Percentiles rank a stretch among this genome's conserved stretches.
Conservation (phyloP, 1,140 invertebrate genomes). For the Daktulosphaira vitifoliae region DNA sequence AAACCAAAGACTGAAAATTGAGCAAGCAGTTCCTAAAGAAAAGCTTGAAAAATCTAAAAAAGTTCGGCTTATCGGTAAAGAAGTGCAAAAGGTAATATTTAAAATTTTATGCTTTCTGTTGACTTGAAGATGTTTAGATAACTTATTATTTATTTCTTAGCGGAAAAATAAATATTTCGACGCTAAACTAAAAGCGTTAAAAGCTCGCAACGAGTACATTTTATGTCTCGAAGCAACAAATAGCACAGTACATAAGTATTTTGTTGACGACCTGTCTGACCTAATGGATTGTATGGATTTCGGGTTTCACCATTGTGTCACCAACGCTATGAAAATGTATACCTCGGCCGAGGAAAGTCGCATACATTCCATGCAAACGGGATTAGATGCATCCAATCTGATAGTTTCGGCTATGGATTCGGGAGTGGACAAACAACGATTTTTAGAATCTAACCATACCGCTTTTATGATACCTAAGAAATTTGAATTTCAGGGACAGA, state of each 20-base stretch:
- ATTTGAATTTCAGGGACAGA: slow-evolving; percentile 77
- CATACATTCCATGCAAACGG: slow-evolving; percentile 60
- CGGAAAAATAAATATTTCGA: slow-evolving; percentile 81
- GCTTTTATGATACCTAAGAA: slow-evolving; percentile 90
- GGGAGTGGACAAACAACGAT: slow-evolving; percentile 78
- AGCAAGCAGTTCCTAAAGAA: slow-evolving; percentile 58
- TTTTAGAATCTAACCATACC: slow-evolving; percentile 77
- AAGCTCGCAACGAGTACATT: slow-evolving; percentile 91
- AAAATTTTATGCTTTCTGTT: slow-evolving; percentile 5
- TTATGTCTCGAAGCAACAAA: slow-evolving; percentile 90
- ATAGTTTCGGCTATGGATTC: slow-evolving; percentile 75
- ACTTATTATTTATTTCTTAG: slow-evolving; percentile 48
- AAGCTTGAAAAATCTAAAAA: slow-evolving; percentile 74
- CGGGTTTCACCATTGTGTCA: slow-evolving; percentile 78
- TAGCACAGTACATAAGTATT: slow-evolving; percentile 92
- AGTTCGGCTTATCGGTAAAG: slow-evolving; percentile 81
- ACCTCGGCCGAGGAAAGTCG: slow-evolving; percentile 70
- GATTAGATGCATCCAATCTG: slow-evolving; percentile 58
- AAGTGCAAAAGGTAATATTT: slow-evolving; percentile 78
- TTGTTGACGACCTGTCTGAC: slow-evolving; percentile 91
- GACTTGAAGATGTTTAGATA: slow-evolving; percentile 16
- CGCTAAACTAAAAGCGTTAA: slow-evolving; percentile 81
- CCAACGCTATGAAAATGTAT: slow-evolving; percentile 69
- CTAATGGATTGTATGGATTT: slow-evolving; percentile 94
- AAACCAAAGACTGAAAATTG: slow-evolving; percentile 62